Percentiles rank a stretch among this genome's conserved stretches.
phyloP scores from a whole-genome alignment of 2,113 vertebrate genomes.

The Garra rufa region DNA sequence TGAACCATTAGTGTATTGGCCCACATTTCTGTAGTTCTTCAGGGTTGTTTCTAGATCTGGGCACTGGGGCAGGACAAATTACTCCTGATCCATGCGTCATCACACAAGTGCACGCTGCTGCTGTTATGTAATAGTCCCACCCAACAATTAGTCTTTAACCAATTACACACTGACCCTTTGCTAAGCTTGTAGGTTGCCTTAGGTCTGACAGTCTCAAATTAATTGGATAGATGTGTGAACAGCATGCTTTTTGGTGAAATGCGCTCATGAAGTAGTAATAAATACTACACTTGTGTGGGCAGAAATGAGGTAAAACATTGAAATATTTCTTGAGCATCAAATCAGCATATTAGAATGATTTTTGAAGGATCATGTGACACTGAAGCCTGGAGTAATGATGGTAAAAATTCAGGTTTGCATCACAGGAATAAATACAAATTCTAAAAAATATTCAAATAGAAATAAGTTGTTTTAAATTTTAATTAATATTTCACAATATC shows the following conservation, averaged over 20 bases:
- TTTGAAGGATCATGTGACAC: neutral
- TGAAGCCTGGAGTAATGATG: neutral
- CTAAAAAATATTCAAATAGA: neutral
- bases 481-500: neutral
- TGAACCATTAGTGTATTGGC: neutral
- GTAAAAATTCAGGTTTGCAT: neutral
- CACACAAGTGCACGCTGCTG: neutral
- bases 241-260: neutral
- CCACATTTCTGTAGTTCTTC: neutral
- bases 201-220: neutral
- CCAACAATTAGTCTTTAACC: conserved; percentile 5
- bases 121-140: neutral
- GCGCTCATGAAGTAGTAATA: neutral
- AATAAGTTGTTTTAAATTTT: neutral
- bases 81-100: neutral
- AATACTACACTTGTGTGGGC: neutral
- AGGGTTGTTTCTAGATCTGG: neutral
- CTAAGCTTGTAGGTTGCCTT: neutral
- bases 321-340: neutral
- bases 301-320: neutral
- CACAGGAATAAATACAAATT: neutral
- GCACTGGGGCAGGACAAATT: neutral
- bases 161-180: conserved; percentile 11
- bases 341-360: neutral
- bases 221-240: neutral